phyloP scores from a whole-genome alignment of 2,113 vertebrate genomes.

The Toxostoma redivivum region DNA sequence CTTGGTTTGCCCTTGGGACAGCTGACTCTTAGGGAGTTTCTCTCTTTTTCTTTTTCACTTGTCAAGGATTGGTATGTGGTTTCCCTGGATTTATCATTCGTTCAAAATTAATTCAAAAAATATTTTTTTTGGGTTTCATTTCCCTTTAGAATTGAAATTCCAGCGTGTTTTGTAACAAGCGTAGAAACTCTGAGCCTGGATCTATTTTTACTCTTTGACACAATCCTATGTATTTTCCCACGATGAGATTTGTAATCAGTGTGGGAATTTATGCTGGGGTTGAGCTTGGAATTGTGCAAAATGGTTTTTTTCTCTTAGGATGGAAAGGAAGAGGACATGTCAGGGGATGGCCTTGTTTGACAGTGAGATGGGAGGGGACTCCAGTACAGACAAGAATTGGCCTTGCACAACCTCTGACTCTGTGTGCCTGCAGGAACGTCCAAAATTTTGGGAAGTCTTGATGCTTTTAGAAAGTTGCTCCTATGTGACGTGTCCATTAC shows the following conservation, averaged over 20 bases:
- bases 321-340: neutral
- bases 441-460: neutral
- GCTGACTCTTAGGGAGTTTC: neutral
- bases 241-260: neutral
- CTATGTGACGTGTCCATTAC: accelerated
- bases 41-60: neutral
- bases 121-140: neutral
- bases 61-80: neutral
- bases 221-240: slow-evolving; percentile 20
- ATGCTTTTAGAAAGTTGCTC: neutral
- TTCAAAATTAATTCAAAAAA: slow-evolving; percentile 2
- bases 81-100: neutral
- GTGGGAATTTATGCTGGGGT: slow-evolving; percentile 17
- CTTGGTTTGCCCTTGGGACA: neutral
- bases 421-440: neutral
- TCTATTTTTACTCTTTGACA: slow-evolving; percentile 48
- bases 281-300: neutral
- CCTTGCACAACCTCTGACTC: neutral
- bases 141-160: slow-evolving; percentile 36
- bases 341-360: neutral
- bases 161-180: neutral
- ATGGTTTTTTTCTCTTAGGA: neutral
- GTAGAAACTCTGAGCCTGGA: neutral
- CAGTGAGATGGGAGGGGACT: neutral
- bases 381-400: neutral